Percentiles rank a stretch among this genome's conserved stretches.
Evolutionary conservation across 1,140 invertebrate genomes (phyloP).

Genomic region (Palaemon carinicauda): DNA sequence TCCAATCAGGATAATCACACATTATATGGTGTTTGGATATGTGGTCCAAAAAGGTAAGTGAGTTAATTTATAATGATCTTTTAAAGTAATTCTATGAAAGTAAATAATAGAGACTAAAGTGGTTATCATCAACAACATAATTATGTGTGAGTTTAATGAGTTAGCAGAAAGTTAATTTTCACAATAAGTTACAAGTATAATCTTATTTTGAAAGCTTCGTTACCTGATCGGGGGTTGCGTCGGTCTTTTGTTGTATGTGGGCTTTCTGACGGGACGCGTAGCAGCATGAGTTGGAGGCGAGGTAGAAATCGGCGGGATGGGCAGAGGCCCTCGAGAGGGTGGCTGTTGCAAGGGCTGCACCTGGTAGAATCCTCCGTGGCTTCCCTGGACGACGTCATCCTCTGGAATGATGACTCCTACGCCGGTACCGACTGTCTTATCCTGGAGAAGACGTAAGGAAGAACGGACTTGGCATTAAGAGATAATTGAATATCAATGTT

Average conservation of each 20-base stretch:
- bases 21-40: too few species aligned
- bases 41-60: too few species aligned
- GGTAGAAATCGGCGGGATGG: not conserved
- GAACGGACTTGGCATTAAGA: not conserved
- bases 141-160: too few species aligned
- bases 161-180: too few species aligned
- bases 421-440: slow-evolving; percentile 8
- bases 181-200: too few species aligned
- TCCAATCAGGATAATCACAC: too few species aligned
- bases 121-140: too few species aligned
- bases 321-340: not conserved
- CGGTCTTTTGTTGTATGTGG: not conserved
- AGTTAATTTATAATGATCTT: too few species aligned
- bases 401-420: slow-evolving; percentile 41
- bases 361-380: not conserved
- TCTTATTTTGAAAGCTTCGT: not conserved
- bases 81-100: too few species aligned
- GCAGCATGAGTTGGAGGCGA: not conserved
- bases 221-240: slow-evolving; percentile 43
- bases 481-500: not conserved
- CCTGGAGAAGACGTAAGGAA: not conserved
- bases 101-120: too few species aligned
- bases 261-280: slow-evolving; percentile 15
- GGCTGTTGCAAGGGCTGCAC: not conserved
- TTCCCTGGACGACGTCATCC: not conserved